Evolutionary conservation across 2,888 invertebrate species (phyloP).

Genomic region (Ophonus ardosiacus): DNA sequence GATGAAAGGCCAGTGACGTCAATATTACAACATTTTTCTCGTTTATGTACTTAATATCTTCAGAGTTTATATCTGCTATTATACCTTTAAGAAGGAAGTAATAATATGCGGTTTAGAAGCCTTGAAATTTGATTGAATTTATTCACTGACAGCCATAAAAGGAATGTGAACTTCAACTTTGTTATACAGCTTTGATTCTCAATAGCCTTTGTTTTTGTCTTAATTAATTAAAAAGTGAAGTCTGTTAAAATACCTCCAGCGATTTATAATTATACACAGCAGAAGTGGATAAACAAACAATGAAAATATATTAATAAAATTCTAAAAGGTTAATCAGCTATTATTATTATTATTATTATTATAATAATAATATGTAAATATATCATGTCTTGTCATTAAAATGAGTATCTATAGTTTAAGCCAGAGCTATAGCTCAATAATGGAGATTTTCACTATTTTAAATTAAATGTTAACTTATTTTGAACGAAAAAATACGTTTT

Average conservation of each 20-base stretch:
- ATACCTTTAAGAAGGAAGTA: background rate
- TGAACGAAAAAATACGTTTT: too few species aligned
- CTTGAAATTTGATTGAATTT: background rate
- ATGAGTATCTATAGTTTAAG: too few species aligned
- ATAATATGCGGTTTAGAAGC: background rate
- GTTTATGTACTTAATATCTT: too few species aligned
- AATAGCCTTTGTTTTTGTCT: background rate
- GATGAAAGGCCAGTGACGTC: too few species aligned
- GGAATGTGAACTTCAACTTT: background rate
- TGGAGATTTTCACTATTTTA: too few species aligned
- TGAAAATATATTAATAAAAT: background rate
- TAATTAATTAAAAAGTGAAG: slow-evolving; percentile 11
- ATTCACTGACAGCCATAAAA: background rate
- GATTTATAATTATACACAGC: background rate
- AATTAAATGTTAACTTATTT: too few species aligned
- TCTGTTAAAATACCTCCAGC: background rate
- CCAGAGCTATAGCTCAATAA: too few species aligned
- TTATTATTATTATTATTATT: too few species aligned
- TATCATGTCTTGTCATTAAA: too few species aligned
- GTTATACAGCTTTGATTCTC: background rate
- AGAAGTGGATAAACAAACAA: background rate
- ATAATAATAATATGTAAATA: too few species aligned
- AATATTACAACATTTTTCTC: too few species aligned
- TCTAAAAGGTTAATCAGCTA: background rate
- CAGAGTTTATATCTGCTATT: background rate